These are phyloP conservation scores for Cherax destructor DNA, from an alignment of 1,140 invertebrate genomes.

Conservation along the genomic window DNA sequence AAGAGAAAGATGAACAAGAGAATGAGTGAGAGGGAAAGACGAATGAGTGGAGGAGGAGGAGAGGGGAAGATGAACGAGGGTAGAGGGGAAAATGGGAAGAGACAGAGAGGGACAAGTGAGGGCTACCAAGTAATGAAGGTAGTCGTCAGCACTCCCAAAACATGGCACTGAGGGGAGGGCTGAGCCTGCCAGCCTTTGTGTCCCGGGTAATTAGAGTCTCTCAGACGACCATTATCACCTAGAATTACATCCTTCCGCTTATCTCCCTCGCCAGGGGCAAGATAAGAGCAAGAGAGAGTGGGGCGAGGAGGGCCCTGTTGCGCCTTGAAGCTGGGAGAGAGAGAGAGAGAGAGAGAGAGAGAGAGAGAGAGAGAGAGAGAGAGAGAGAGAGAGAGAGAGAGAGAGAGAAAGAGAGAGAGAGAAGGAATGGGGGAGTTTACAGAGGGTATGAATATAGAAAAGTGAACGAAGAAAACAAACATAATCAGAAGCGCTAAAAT, in stretches of 20 bases:
- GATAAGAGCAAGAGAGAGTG: not conserved
- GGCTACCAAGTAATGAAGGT: slow-evolving; percentile 10
- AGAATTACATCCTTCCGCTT: slow-evolving; percentile 38
- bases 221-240: slow-evolving; percentile 36
- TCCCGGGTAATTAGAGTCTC: slow-evolving; percentile 16
- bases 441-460: too few relatives aligned
- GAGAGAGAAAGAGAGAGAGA: not conserved
- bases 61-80: not conserved
- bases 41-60: not conserved
- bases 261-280: slow-evolving; percentile 3
- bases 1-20: not conserved
- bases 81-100: not conserved
- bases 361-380: slow-evolving; percentile 16
- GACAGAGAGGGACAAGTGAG: not conserved
- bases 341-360: slow-evolving; percentile 13
- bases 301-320: too few relatives aligned
- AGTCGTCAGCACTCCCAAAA: not conserved
- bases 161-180: not conserved
- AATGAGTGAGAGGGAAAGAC: slow-evolving; percentile 14
- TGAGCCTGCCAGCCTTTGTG: slow-evolving; percentile 20
- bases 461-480: too few relatives aligned
- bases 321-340: not conserved
- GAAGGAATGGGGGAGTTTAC: not conserved
- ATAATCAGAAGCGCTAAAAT: too few relatives aligned
- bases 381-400: not conserved